Conservation (phyloP, 1,140 invertebrate species). For the Eumaeus atala region DNA sequence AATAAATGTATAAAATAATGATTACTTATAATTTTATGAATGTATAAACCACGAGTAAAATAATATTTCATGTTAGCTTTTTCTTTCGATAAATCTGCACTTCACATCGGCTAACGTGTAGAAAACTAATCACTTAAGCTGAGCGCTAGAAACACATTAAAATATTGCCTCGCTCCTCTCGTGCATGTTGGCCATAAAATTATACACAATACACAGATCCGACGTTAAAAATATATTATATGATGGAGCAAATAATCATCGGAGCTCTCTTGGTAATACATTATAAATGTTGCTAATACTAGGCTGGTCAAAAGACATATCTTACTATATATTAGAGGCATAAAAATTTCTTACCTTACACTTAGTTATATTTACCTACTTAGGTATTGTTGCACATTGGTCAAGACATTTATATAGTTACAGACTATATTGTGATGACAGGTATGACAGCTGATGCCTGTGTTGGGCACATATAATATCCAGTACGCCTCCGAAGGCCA, state of each 20-base stretch:
- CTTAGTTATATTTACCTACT: too few relatives aligned
- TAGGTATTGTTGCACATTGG: too few relatives aligned
- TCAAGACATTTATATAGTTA: too few relatives aligned
- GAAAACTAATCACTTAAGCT: constrained; percentile 25
- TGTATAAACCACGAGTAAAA: neutral
- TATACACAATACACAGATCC: constrained; percentile 6
- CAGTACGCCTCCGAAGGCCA: too few relatives aligned
- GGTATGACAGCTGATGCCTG: too few relatives aligned
- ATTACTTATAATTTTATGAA: too few relatives aligned
- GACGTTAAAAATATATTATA: constrained; percentile 6
- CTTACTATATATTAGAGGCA: too few relatives aligned
- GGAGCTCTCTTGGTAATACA: neutral
- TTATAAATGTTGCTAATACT: neutral
- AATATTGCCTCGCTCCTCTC: constrained; percentile 19
- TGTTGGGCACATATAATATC: too few relatives aligned
- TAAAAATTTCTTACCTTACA: too few relatives aligned
- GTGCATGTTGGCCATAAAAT: constrained; percentile 3
- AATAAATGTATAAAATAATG: too few relatives aligned
- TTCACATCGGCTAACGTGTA: constrained; percentile 6
- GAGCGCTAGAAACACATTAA: constrained; percentile 19
- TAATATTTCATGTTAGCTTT: neutral
- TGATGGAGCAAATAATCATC: constrained; percentile 6
- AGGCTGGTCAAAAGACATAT: too few relatives aligned
- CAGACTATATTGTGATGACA: too few relatives aligned
- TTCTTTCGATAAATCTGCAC: constrained; percentile 5